Conservation (phyloP, 2,797 vertebrate genomes). For the Parauchenoglanis punctatus region DNA sequence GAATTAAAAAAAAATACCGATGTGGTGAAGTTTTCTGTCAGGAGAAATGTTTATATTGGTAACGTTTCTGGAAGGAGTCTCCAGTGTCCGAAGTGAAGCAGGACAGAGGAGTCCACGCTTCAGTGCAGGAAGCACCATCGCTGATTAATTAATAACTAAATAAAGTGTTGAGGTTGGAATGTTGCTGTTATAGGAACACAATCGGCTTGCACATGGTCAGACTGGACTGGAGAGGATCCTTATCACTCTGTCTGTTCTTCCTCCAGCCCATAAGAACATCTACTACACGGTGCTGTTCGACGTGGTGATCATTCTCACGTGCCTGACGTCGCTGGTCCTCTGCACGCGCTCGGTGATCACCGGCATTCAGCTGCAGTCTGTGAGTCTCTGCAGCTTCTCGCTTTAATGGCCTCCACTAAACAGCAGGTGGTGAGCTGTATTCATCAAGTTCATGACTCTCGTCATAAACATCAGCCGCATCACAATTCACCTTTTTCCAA, state of each 20-base stretch:
- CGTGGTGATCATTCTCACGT: constrained; percentile 84
- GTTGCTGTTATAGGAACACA: neutral
- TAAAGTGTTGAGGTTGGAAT: neutral
- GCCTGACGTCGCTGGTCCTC: constrained; percentile 83
- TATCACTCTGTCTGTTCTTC: neutral
- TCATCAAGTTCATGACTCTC: no score
- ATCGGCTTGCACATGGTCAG: neutral
- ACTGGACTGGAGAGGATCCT: neutral
- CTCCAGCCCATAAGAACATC: constrained; percentile 81
- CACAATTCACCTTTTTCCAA: no score
- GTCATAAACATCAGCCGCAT: no score
- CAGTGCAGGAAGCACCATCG: neutral
- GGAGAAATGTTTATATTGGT: neutral
- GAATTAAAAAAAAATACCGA: neutral
- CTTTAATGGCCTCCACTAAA: neutral
- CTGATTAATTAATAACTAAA: neutral
- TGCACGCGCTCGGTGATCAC: constrained; percentile 86
- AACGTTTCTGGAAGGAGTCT: neutral
- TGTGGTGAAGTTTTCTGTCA: neutral
- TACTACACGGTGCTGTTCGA: constrained; percentile 90
- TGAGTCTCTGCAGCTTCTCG: constrained; percentile 62
- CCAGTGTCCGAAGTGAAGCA: neutral
- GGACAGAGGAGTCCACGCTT: neutral
- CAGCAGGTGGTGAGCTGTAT: neutral
- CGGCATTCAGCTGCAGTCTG: constrained; percentile 85